Conservation (phyloP, 2,797 vertebrate genomes). For the Falco cherrug region DNA sequence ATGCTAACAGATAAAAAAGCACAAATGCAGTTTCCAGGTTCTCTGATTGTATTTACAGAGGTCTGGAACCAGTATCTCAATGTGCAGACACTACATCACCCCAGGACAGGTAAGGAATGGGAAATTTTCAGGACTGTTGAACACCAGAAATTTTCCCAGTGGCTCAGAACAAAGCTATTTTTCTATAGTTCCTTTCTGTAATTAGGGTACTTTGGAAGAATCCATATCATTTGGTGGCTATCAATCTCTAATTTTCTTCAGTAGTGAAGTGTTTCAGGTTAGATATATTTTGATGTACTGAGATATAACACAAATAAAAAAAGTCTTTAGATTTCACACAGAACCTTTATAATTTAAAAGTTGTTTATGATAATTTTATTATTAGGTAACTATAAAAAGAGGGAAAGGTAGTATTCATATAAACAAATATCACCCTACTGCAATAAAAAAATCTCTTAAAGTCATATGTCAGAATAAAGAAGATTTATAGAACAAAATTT, state of each 20-base stretch:
- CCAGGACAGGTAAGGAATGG: not conserved
- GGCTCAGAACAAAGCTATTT: not conserved
- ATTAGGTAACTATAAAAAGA: not conserved
- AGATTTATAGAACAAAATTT: not conserved
- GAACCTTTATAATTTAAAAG: not conserved
- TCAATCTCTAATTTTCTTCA: not conserved
- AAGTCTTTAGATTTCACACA: not conserved
- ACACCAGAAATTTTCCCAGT: not conserved
- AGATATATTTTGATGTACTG: not conserved
- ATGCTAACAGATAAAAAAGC: not conserved
- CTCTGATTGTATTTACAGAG: not conserved
- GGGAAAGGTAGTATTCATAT: not conserved
- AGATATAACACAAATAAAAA: not conserved
- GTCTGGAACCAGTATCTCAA: not conserved
- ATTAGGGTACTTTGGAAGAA: not conserved
- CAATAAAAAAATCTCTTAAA: not conserved
- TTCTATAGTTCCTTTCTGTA: not conserved
- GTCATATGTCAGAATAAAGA: not conserved
- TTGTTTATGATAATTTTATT: not conserved
- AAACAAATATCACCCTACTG: not conserved
- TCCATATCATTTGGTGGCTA: not conserved
- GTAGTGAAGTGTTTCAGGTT: not conserved
- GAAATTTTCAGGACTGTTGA: not conserved
- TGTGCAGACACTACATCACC: not conserved
- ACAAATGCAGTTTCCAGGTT: not conserved